These are phyloP conservation scores for Nerophis ophidion DNA, from an alignment of 2,113 vertebrate genomes.

Conservation along the genomic window DNA sequence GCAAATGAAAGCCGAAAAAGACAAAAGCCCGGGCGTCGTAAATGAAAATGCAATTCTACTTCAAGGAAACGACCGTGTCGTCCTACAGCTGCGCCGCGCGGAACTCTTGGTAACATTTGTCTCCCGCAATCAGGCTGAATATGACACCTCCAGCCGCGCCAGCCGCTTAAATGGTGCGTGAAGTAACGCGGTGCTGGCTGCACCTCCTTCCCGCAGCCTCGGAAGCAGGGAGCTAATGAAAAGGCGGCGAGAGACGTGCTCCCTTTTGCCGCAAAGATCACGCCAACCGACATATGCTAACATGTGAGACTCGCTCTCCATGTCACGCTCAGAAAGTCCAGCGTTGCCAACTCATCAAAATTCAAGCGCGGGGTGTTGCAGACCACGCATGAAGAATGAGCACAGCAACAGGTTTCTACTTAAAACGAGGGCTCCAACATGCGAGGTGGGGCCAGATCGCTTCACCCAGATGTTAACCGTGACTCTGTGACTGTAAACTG, in stretches of 20 bases:
- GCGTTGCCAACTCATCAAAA: too few relatives aligned
- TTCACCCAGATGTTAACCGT: too few relatives aligned
- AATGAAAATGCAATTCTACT: not conserved
- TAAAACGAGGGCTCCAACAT: too few relatives aligned
- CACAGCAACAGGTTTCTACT: too few relatives aligned
- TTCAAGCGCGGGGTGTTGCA: too few relatives aligned
- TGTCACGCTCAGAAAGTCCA: too few relatives aligned
- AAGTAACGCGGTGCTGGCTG: constrained; percentile 38
- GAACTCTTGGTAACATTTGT: constrained; percentile 53
- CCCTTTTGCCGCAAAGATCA: constrained; percentile 8
- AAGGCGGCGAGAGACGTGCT: not conserved
- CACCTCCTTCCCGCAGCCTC: constrained; percentile 25
- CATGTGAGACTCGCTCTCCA: too few relatives aligned
- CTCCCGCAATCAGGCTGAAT: constrained; percentile 48
- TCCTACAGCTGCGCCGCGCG: constrained; percentile 34
- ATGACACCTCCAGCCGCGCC: constrained; percentile 42
- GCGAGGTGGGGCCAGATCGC: too few relatives aligned
- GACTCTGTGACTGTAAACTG: too few relatives aligned
- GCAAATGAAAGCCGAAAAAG: constrained; percentile 6
- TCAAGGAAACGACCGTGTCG: constrained; percentile 4
- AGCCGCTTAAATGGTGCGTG: constrained; percentile 54
- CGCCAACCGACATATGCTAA: too few relatives aligned
- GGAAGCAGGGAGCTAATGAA: constrained; percentile 28
- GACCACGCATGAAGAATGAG: too few relatives aligned
- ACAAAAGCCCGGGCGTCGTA: not conserved